A percentile compares a stretch with the other conserved stretches of the same genome.
phyloP scores from a whole-genome alignment of 1,140 invertebrate genomes.

The Drosophila ohnishii region DNA sequence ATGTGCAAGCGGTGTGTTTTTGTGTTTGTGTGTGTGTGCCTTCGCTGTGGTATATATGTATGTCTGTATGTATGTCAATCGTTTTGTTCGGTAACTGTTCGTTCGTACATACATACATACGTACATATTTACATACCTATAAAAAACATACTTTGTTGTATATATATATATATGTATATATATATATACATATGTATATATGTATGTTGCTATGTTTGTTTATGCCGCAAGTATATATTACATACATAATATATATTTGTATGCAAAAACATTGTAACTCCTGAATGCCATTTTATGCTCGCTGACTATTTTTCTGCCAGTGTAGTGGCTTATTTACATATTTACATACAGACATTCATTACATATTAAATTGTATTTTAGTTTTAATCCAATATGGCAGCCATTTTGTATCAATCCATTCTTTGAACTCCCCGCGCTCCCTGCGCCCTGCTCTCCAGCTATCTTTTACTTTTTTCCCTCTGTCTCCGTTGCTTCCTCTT shows the following conservation, averaged over 20 bases:
- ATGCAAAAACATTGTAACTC: conserved; percentile 27
- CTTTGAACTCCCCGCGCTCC: conserved; percentile 60
- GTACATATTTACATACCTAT: conserved; percentile 27
- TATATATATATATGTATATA: conserved; percentile 18
- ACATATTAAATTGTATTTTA: conserved; percentile 79
- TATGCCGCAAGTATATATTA: conserved; percentile 35
- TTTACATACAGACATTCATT: conserved; percentile 42
- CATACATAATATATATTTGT: conserved; percentile 29
- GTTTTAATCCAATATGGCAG: conserved; percentile 82
- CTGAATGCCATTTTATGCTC: background rate
- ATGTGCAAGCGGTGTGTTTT: conserved; percentile 31
- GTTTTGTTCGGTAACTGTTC: conserved; percentile 76
- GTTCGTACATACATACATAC: conserved; percentile 56
- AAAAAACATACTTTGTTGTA: conserved; percentile 30
- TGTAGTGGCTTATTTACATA: conserved; percentile 33
- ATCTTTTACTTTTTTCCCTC: conserved; percentile 19
- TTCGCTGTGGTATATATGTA: conserved; percentile 48
- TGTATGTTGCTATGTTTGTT: conserved; percentile 42
- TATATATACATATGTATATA: conserved; percentile 26
- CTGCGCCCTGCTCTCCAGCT: conserved; percentile 27
- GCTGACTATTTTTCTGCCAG: conserved; percentile 14
- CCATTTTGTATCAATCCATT: conserved; percentile 79
- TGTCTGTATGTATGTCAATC: conserved; percentile 74
- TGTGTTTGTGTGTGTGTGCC: conserved; percentile 38
- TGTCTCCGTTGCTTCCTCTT: conserved; percentile 29